Conservation (phyloP, 1,140 invertebrate species). For the Drosophila bocqueti region DNA sequence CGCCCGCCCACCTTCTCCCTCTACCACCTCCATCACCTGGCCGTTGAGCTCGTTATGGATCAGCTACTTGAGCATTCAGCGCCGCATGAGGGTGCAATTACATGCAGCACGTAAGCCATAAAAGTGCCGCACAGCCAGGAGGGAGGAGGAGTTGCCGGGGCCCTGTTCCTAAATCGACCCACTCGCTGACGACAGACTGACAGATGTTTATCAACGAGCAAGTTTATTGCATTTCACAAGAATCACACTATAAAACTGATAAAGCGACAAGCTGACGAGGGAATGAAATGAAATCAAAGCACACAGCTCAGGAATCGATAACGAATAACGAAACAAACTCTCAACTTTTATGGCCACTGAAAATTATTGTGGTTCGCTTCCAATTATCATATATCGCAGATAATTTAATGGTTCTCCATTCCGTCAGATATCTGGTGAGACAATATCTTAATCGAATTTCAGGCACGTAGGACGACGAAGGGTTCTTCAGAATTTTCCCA, state of each 20-base stretch:
- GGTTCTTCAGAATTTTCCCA: constrained; percentile 12
- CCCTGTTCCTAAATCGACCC: constrained; percentile 18
- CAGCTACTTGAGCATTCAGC: constrained; percentile 58
- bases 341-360: constrained; percentile 35
- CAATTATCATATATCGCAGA: constrained; percentile 45
- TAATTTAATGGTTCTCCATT: constrained; percentile 22
- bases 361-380: constrained; percentile 27
- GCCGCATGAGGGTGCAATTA: constrained; percentile 61
- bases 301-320: constrained; percentile 34
- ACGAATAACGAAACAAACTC: constrained; percentile 7
- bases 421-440: neutral
- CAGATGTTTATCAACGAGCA: constrained; percentile 75
- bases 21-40: constrained; percentile 18
- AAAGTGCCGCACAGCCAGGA: constrained; percentile 29
- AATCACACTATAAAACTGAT: constrained; percentile 77
- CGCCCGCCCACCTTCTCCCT: neutral
- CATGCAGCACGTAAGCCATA: constrained; percentile 70
- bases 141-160: neutral
- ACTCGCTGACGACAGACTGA: constrained; percentile 37
- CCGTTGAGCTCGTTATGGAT: constrained; percentile 38
- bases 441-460: constrained; percentile 17
- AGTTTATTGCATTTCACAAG: constrained; percentile 75
- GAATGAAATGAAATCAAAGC: constrained; percentile 39
- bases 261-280: constrained; percentile 34
- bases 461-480: constrained; percentile 31